Evolutionary conservation across 1,140 invertebrate genomes (phyloP), one percentile per base, ranked within the genome.

Genomic region (Drosophila quadrilineata): DNA sequence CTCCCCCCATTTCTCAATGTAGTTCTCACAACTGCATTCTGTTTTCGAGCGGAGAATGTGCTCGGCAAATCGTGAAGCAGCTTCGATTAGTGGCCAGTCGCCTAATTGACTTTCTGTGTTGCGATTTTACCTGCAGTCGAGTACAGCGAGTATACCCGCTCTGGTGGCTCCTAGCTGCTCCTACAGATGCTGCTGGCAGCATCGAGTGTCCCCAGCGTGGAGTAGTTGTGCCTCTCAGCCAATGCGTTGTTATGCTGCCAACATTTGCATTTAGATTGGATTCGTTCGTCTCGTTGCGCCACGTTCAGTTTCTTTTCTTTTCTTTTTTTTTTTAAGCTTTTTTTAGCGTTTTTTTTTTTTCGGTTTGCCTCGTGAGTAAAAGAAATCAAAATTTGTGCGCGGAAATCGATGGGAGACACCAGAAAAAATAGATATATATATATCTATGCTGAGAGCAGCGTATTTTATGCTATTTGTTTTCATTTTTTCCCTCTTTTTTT

Each of bases 201-300:
- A 26, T 24, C 35, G n/a, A n/a, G n/a, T n/a, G n/a, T n/a, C n/a
- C n/a, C n/a, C n/a, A n/a, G n/a, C n/a, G n/a, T n/a, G n/a, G n/a
- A n/a, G n/a, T n/a, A 36, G 29, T 31, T 64, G 54, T 26, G 43
- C 22, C 56, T 46, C 10, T 57, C 24, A 73, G 63, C 69, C 64
- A 76, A 48, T 56, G 64, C 64, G 58, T n/a, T n/a, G n/a, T n/a
- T n/a, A n/a, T n/a, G n/a, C n/a, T n/a, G n/a, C n/a, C n/a, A 77
- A 54, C 79, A 84, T 84, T 84, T 84, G 79, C 79, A 84, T 84
- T 84, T 84, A 84, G 79, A 84, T 84, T 84, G 79, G 74, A 85
- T 85, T 77, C 66, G 73, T 71, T 45, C 60, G 70, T 46, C 48
- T 48, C 48, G 54, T 82, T 53, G 46, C 33, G 40, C 49, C 22